Conservation (phyloP, 1,140 invertebrate genomes). For the Cyphomyrmex costatus region DNA sequence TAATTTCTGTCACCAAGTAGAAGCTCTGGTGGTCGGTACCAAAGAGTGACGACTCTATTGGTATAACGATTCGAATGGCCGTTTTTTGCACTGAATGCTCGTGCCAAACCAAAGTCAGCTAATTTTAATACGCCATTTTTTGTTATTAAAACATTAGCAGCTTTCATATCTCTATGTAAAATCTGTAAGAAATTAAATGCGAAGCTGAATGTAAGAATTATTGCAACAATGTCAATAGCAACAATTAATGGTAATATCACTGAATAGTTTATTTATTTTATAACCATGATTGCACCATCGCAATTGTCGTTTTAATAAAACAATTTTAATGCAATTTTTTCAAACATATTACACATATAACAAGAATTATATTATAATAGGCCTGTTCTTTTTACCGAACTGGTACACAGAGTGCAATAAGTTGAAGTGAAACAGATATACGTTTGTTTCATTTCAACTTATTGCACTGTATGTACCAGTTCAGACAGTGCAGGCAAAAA, state of each 20-base stretch:
- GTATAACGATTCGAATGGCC: conserved; percentile 97
- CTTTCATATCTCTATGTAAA: conserved; percentile 99
- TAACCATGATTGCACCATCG: background rate
- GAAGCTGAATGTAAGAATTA: background rate
- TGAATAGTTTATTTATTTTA: background rate
- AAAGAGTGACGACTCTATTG: conserved; percentile 98
- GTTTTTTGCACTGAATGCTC: conserved; percentile 97
- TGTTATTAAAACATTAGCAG: conserved; percentile 99
- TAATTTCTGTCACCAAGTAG: conserved; percentile 97
- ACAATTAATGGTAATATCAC: background rate
- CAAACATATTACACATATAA: background rate
- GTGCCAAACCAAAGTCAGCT: conserved; percentile 97
- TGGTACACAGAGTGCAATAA: no score
- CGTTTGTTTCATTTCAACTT: no score
- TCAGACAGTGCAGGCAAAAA: no score
- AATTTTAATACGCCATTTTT: conserved; percentile 98
- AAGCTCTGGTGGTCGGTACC: conserved; percentile 98
- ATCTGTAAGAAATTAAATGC: conserved; percentile 87
- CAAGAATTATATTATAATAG: no score
- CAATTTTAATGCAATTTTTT: no score
- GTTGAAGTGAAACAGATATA: no score
- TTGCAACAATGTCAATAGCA: background rate
- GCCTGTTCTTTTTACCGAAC: no score
- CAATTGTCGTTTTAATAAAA: background rate
- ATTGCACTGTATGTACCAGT: no score